Evolutionary conservation across 2,888 invertebrate genomes (phyloP), one percentile per base, ranked within the genome.

Genomic region (Caenorhabditis plicata): DNA sequence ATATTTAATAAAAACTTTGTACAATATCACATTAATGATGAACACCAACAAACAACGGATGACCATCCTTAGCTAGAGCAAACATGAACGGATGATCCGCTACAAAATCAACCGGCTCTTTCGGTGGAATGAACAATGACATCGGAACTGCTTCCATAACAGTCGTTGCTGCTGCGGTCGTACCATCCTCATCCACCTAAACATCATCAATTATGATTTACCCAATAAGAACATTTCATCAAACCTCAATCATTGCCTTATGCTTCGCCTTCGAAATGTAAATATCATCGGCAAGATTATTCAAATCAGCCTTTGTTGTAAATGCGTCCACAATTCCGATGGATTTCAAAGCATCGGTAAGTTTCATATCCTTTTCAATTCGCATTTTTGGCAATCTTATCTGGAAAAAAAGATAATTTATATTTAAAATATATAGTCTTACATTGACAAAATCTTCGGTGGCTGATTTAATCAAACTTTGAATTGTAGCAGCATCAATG

Each of bases 211-310:
- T 20, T 42, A n/a, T n/a, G n/a, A n/a, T n/a, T n/a, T n/a, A n/a
- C n/a, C n/a, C n/a, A n/a, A n/a, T n/a, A n/a, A n/a, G n/a, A n/a
- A n/a, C n/a, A 49, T 54, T 13, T 20, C n/a, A 15, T 33, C 66
- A 58, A 13, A 75, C 75, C 53, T 75, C 71, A 47, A 75, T 67
- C 19, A 73, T 52, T 2, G 74, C 71, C 46, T 75, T 73, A 38
- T 75, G 75, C 11, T 46, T 38, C 27, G 67, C 74, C 17, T 76
- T 64, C n/a, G 64, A 64, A 23, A 78, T 64, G 7, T 58, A 44
- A 27, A 77, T 35, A 8, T 31, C 27, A 13, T 50, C 20, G 9
- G 60, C 40, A 17, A 64, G 53, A 20, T 54, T 61, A 2, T 44
- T 46, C 4, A 64, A 29, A 29, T 61, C 56, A 3, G 64, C 56